phyloP scores from a whole-genome alignment of 2,797 vertebrate genomes.

The Ptychadena robeensis region DNA sequence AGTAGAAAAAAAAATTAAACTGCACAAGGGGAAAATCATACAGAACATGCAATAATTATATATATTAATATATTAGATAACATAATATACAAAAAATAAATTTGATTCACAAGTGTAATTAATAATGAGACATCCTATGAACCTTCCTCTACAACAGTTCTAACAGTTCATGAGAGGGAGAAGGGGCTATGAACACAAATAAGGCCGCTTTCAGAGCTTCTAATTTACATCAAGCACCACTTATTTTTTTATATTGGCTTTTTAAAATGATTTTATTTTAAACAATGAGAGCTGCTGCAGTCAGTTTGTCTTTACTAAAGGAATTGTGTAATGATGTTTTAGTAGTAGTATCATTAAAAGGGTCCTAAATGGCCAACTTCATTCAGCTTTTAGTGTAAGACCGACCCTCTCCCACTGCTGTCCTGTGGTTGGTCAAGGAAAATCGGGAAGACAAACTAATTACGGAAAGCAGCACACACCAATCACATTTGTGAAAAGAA shows the following conservation, averaged over 20 bases:
- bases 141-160: slow-evolving; percentile 7
- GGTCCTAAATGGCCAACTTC: too few species aligned
- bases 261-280: too few species aligned
- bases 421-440: too few species aligned
- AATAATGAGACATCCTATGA: slow-evolving; percentile 12
- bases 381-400: too few species aligned
- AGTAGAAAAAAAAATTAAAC: background rate
- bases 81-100: slow-evolving; percentile 57
- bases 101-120: slow-evolving; percentile 33
- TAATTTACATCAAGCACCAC: slow-evolving; percentile 35
- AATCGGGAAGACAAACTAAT: too few species aligned
- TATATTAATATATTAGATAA: slow-evolving; percentile 60
- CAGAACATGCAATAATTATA: slow-evolving; percentile 52
- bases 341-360: too few species aligned
- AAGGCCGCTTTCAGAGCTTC: slow-evolving; percentile 6
- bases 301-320: background rate
- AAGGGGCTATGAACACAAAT: background rate
- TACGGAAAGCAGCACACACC: too few species aligned
- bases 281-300: background rate
- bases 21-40: background rate
- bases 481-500: too few species aligned
- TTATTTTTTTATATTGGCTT: background rate
- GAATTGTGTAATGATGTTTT: too few species aligned
- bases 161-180: background rate
- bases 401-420: too few species aligned